Evolutionary conservation across 1,140 invertebrate genomes (phyloP).

Genomic region (Amyelois transitella): DNA sequence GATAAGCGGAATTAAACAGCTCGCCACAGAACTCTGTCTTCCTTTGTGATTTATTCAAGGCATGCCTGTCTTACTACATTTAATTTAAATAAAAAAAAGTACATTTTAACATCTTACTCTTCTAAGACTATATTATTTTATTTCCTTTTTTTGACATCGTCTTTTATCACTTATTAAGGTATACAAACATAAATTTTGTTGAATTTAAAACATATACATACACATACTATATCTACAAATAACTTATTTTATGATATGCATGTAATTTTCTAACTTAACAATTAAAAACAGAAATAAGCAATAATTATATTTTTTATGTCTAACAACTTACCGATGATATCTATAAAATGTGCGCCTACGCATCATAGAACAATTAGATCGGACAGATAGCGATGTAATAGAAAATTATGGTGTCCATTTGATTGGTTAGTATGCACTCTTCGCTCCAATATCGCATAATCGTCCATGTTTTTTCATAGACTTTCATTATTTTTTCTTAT

Average conservation of each 20-base stretch:
- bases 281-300: too few relatives aligned
- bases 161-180: too few relatives aligned
- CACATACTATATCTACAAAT: too few relatives aligned
- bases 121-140: too few relatives aligned
- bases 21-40: not conserved
- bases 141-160: too few relatives aligned
- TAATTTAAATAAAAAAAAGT: not conserved
- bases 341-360: not conserved
- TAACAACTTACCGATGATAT: too few relatives aligned
- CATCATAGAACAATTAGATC: not conserved
- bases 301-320: too few relatives aligned
- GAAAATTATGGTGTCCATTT: not conserved
- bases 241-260: too few relatives aligned
- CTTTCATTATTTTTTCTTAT: not conserved
- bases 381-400: not conserved
- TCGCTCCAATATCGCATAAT: not conserved
- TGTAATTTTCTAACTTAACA: too few relatives aligned
- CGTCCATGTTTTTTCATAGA: not conserved
- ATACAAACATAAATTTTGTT: too few relatives aligned
- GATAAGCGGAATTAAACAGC: slow-evolving; percentile 3
- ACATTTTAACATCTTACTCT: too few relatives aligned
- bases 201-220: too few relatives aligned
- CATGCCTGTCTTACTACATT: not conserved
- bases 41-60: not conserved
- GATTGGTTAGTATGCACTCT: not conserved